Conservation (phyloP, 2,888 invertebrate genomes). For the Myathropa florea region DNA sequence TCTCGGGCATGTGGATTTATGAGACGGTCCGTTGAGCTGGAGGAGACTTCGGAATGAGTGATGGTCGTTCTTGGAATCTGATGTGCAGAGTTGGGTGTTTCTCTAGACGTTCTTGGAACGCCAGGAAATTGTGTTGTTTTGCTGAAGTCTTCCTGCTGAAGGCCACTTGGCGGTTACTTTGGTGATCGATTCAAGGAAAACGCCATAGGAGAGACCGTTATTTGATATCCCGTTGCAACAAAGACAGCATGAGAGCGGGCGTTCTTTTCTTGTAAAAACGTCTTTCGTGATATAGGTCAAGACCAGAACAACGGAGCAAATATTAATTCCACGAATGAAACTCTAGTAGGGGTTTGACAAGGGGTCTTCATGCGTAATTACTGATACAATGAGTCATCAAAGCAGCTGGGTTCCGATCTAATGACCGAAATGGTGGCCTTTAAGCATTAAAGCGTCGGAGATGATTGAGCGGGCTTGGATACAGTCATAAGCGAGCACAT, state of each 20-base stretch:
- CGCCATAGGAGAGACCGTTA: no score
- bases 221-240: neutral
- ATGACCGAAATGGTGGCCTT: no score
- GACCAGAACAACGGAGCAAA: neutral
- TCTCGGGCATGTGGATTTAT: neutral
- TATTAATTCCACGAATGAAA: neutral
- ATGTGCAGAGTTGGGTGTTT: neutral
- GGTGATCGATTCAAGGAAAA: neutral
- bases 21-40: neutral
- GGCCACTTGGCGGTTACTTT: neutral
- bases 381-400: no score
- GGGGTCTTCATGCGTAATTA: no score
- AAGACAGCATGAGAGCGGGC: neutral
- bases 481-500: no score
- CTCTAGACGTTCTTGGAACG: neutral
- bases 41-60: neutral
- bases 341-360: no score
- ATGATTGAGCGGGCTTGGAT: no score
- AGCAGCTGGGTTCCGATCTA: no score
- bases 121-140: neutral
- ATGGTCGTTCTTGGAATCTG: neutral
- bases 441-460: no score
- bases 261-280: neutral
- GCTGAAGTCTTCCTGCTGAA: no score
- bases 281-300: neutral